Evolutionary conservation across 1,140 invertebrate species (phyloP).

Genomic region (Akabosia matsudoensis): DNA sequence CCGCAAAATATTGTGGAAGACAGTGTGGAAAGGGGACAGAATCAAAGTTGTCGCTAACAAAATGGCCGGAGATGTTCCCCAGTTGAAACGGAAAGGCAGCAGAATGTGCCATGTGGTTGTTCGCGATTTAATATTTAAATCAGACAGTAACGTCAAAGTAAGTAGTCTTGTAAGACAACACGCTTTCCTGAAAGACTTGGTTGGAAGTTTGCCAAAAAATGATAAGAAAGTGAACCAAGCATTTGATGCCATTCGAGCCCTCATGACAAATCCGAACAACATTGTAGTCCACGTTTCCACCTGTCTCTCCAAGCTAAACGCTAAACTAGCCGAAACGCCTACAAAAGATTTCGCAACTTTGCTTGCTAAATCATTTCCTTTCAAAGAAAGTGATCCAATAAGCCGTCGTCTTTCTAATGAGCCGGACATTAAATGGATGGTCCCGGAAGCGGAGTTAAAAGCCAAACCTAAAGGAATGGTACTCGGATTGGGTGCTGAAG

Average conservation of each 20-base stretch:
- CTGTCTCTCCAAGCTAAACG: conserved; percentile 62
- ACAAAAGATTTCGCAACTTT: conserved; percentile 50
- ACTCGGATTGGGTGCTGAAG: conserved; percentile 77
- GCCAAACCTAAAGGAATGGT: conserved; percentile 54
- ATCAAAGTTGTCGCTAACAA: conserved; percentile 72
- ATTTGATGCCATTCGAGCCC: conserved; percentile 61
- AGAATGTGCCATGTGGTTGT: conserved; percentile 61
- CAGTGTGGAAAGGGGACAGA: conserved; percentile 68
- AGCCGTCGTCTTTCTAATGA: conserved; percentile 54
- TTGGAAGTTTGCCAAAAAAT: conserved; percentile 50
- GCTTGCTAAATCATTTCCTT: conserved; percentile 27
- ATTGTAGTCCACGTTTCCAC: conserved; percentile 69
- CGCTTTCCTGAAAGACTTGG: conserved; percentile 67
- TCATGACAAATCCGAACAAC: conserved; percentile 60
- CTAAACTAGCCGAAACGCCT: conserved; percentile 54
- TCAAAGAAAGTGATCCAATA: conserved; percentile 23
- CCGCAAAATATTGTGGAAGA: conserved; percentile 68
- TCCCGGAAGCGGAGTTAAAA: conserved; percentile 41
- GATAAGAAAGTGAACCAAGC: conserved; percentile 56
- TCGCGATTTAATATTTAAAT: conserved; percentile 60
- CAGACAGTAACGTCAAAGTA: conserved; percentile 70
- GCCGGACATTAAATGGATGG: conserved; percentile 55
- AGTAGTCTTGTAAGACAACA: conserved; percentile 70
- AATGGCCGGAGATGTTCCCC: conserved; percentile 70
- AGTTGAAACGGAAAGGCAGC: conserved; percentile 64